Percentiles rank a stretch among this genome's conserved stretches.
Evolutionary conservation across 2,797 vertebrate species (phyloP).

Genomic region (Psittacula echo): DNA sequence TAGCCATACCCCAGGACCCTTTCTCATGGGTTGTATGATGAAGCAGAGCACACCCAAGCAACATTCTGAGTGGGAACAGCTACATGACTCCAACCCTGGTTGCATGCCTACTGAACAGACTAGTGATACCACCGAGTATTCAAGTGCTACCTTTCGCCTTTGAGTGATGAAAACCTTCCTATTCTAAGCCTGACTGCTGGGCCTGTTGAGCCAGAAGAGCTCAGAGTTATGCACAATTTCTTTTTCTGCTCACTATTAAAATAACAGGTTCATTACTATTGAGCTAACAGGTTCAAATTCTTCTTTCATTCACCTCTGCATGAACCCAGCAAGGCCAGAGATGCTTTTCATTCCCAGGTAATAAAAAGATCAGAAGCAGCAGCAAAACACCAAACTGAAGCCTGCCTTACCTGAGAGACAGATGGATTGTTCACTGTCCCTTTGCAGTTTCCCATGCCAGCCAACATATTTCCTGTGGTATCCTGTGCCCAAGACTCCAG

Average conservation of each 20-base stretch:
- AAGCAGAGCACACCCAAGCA: neutral
- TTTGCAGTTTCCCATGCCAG: slow-evolving; percentile 85
- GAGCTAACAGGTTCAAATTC: neutral
- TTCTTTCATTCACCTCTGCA: neutral
- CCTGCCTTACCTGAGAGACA: slow-evolving; percentile 85
- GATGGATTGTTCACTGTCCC: slow-evolving; percentile 82
- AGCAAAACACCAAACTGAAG: neutral
- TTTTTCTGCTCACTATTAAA: neutral
- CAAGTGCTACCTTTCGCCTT: neutral
- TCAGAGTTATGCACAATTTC: neutral
- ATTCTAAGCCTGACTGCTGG: neutral
- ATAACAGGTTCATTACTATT: neutral
- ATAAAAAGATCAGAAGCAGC: neutral
- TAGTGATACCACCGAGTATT: neutral
- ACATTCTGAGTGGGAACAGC: neutral
- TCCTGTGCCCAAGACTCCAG: slow-evolving; percentile 89
- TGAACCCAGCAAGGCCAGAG: neutral
- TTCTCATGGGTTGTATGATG: neutral
- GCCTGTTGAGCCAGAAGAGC: neutral
- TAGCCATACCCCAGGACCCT: neutral
- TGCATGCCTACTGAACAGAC: neutral
- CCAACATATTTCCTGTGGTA: slow-evolving; percentile 76
- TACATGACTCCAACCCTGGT: neutral
- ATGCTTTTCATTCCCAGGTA: neutral
- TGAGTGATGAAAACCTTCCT: neutral